Conservation (phyloP, 53 echinoderm and acorn worm genomes). For the Arbacia lixula region DNA sequence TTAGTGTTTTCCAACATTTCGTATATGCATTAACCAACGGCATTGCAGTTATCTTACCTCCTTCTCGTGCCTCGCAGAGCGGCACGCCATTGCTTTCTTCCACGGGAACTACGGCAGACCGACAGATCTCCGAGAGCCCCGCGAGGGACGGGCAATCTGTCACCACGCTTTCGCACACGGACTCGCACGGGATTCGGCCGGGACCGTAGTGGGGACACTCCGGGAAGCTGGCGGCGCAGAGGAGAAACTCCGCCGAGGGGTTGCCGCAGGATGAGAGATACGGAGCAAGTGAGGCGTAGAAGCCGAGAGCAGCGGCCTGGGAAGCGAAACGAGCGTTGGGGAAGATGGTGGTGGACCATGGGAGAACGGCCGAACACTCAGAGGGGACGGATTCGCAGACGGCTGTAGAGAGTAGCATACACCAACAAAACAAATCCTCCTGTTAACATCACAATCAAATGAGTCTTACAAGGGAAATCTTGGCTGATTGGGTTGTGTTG, state of each 20-base stretch:
- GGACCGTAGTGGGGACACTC: constrained; percentile 41
- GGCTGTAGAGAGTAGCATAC: constrained; percentile 1
- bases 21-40: no score
- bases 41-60: no score
- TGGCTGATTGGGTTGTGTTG: no score
- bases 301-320: neutral
- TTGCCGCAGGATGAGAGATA: neutral
- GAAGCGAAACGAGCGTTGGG: constrained; percentile 15
- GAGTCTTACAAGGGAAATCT: no score
- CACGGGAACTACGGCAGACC: neutral
- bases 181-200: neutral
- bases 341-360: constrained; percentile 41
- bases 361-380: neutral
- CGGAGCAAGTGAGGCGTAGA: neutral
- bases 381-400: constrained; percentile 21
- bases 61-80: constrained; percentile 14
- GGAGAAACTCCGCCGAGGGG: neutral
- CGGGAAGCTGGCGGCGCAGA: constrained; percentile 37
- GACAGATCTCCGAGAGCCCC: constrained; percentile 5
- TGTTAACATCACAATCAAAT: no score
- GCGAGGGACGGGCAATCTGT: neutral
- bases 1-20: no score
- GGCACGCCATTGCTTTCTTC: neutral
- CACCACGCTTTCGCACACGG: constrained; percentile 9
- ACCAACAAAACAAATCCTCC: no score